Evolutionary conservation across 2,888 invertebrate genomes (phyloP), one percentile per base, ranked within the genome.

Genomic region (Dione vanillae): DNA sequence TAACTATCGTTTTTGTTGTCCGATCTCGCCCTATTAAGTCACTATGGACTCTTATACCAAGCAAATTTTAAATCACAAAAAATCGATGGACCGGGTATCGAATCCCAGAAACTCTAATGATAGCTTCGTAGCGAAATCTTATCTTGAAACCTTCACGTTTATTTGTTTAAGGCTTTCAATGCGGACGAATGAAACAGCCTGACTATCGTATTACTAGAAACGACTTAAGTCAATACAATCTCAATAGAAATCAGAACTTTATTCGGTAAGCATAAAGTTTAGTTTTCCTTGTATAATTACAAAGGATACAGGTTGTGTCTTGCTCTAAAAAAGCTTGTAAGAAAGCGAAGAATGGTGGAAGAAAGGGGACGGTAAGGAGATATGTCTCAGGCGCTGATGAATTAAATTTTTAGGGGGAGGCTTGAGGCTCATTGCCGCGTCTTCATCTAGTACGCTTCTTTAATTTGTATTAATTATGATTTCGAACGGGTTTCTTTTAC

Each of bases 401-500:
- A 93, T 93, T 93, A 92, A 93, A 93, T 93, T 93, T 92, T 92
- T 92, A 91, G 91, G 86, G 92, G 92, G 92, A 85, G 87, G 84
- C 80, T 79, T 79, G 88, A 84, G 84, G 86, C 87, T 87, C 87
- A 85, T 87, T 84, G 87, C 84, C 87, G 90, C 87, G 88, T 88
- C 90, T 89, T 88, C 87, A 87, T 90, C 88, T 85, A 82, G 85
- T 84, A 86, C 86, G 86, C 86, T 88, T 84, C 87, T 88, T 86
- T 91, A 91, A 91, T 92, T 91, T 87, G 85, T 86, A 86, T 88
- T 88, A 89, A 88, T 88, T 89, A 82, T 80, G 85, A 84, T 83
- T 88, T 86, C 83, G 75, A 73, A 71, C 75, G 78, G 77, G 78
- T 76, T 76, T 19, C 11, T 45, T 72, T 72, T 69, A 67, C 43